Evolutionary conservation across 2,113 vertebrate species (phyloP).

Genomic region (Raja brachyura): DNA sequence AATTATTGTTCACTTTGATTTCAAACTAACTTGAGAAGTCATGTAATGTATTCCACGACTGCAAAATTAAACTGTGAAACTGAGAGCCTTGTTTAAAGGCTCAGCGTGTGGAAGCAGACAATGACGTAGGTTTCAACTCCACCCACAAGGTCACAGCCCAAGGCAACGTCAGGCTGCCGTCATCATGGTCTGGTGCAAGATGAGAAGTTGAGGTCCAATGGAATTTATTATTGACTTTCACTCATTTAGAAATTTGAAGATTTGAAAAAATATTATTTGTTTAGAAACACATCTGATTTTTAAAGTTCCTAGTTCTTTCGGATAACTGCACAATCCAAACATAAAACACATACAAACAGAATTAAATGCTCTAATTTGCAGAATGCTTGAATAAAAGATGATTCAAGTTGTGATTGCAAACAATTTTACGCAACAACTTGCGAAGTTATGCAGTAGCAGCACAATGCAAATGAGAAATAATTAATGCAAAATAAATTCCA

Average conservation of each 20-base stretch:
- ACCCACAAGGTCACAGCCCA: background rate
- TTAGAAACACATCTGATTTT: background rate
- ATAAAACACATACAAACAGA: background rate
- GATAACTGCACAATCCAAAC: background rate
- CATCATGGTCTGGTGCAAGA: background rate
- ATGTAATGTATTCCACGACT: background rate
- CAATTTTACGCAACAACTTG: background rate
- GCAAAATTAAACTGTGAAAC: background rate
- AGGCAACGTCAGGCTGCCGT: background rate
- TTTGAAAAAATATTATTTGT: background rate
- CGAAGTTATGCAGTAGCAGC: background rate
- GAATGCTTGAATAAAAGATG: background rate
- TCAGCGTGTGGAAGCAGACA: background rate
- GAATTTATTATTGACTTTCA: background rate
- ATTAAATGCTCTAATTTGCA: background rate
- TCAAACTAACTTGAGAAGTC: background rate
- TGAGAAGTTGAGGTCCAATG: background rate
- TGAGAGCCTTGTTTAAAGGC: background rate
- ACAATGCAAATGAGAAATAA: background rate
- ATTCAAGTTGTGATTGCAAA: background rate
- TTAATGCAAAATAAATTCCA: conserved; percentile 15
- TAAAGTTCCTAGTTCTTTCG: background rate
- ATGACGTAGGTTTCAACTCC: background rate
- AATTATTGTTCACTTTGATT: background rate
- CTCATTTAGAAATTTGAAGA: background rate